Conservation (phyloP, 2,888 invertebrate species). For the Tryphoninae sp. region DNA sequence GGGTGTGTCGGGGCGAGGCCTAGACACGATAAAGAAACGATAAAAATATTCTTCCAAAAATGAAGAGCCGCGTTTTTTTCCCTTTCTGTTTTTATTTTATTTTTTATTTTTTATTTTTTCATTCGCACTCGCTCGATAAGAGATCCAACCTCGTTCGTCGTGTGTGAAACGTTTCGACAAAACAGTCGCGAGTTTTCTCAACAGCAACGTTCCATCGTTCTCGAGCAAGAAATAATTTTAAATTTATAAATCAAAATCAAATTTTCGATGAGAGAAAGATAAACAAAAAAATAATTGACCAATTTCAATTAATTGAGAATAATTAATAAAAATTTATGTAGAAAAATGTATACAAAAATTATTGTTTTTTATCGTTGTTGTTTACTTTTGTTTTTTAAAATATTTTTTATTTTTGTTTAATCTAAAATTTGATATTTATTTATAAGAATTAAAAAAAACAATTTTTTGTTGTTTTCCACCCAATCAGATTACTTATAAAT, state of each 20-base stretch:
- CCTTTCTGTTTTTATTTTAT: background rate
- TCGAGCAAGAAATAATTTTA: too few species aligned
- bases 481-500: too few species aligned
- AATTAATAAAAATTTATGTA: background rate
- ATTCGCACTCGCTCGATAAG: conserved; percentile 2
- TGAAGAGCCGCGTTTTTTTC: conserved; percentile 6
- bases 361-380: background rate
- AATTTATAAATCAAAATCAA: background rate
- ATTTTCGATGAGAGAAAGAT: background rate
- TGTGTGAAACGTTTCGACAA: conserved; percentile 1
- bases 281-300: background rate
- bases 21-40: conserved; percentile 58
- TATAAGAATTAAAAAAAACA: too few species aligned
- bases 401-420: too few species aligned
- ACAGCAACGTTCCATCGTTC: background rate
- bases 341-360: background rate
- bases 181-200: background rate
- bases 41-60: conserved; percentile 22
- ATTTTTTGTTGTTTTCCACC: too few species aligned
- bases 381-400: background rate
- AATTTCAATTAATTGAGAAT: background rate
- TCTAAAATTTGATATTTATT: too few species aligned
- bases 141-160: conserved; percentile 42
- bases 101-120: conserved; percentile 19
- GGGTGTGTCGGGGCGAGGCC: conserved; percentile 4